Conservation (phyloP, 2,888 invertebrate species). For the Trilocha varians region DNA sequence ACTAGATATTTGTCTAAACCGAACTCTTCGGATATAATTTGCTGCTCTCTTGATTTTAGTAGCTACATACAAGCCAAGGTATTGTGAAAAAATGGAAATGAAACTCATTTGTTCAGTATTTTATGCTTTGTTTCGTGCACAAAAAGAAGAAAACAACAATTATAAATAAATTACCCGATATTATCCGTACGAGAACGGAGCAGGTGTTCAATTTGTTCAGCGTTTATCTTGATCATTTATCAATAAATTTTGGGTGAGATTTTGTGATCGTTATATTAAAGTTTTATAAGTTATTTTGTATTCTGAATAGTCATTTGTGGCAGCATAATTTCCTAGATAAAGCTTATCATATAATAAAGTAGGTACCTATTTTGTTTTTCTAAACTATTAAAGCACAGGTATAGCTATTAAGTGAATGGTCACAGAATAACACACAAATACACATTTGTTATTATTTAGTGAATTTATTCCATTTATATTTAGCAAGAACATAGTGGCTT, state of each 20-base stretch:
- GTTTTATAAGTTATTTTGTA: background rate
- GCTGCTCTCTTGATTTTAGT: too few species aligned
- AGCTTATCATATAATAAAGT: too few species aligned
- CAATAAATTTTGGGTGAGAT: background rate
- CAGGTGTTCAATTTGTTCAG: constrained; percentile 7
- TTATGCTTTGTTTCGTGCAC: constrained; percentile 9
- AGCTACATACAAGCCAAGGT: too few species aligned
- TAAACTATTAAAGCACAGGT: too few species aligned
- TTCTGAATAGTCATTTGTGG: background rate
- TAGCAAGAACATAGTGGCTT: too few species aligned
- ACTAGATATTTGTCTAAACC: background rate
- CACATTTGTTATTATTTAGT: too few species aligned
- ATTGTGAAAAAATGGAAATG: background rate
- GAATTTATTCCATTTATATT: too few species aligned
- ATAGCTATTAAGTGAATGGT: too few species aligned
- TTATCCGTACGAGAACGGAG: background rate
- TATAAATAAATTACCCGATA: background rate
- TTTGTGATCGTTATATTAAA: background rate
- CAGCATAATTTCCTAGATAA: too few species aligned
- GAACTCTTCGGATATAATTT: too few species aligned
- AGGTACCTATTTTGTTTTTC: too few species aligned
- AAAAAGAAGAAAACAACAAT: background rate
- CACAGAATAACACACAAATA: too few species aligned
- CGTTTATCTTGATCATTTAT: constrained; percentile 11
- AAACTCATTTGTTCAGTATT: background rate